Percentiles rank a stretch among this genome's conserved stretches.
These are phyloP conservation scores for Molorchus minor DNA, from an alignment of 2,888 invertebrate species.

Conservation along the genomic window DNA sequence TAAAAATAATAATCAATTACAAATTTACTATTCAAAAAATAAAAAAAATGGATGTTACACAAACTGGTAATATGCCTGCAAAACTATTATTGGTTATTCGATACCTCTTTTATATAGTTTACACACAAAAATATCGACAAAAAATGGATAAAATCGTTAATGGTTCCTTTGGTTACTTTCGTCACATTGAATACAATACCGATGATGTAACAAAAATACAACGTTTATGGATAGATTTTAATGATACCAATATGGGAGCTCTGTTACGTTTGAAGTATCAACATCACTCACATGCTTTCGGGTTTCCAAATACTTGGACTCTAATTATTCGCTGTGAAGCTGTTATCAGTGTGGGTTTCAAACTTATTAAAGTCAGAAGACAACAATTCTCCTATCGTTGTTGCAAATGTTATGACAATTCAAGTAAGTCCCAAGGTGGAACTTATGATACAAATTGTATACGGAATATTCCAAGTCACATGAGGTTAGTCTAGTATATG, in stretches of 20 bases:
- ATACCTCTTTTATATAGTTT: neutral
- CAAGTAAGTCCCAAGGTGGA: neutral
- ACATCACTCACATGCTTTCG: slow-evolving; percentile 18
- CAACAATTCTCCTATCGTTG: neutral
- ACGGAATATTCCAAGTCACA: neutral
- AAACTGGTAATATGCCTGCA: neutral
- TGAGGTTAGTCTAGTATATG: neutral
- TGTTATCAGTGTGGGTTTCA: neutral
- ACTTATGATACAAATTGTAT: neutral
- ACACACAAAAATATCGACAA: neutral
- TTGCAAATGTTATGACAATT: neutral
- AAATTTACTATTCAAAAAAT: neutral
- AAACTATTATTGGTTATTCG: neutral
- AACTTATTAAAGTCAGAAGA: neutral
- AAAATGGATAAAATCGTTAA: neutral
- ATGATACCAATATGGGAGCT: slow-evolving; percentile 13
- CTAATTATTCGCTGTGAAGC: slow-evolving; percentile 15
- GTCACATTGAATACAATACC: slow-evolving; percentile 11
- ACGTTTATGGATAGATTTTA: slow-evolving; percentile 25
- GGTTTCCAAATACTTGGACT: slow-evolving; percentile 17
- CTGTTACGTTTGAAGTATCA: slow-evolving; percentile 18
- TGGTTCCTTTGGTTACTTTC: slow-evolving; percentile 21
- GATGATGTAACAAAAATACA: slow-evolving; percentile 13
- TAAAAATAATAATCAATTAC: neutral
- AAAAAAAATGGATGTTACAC: neutral